Conservation (phyloP, 2,797 vertebrate genomes). For the Tarsius wallacei region DNA sequence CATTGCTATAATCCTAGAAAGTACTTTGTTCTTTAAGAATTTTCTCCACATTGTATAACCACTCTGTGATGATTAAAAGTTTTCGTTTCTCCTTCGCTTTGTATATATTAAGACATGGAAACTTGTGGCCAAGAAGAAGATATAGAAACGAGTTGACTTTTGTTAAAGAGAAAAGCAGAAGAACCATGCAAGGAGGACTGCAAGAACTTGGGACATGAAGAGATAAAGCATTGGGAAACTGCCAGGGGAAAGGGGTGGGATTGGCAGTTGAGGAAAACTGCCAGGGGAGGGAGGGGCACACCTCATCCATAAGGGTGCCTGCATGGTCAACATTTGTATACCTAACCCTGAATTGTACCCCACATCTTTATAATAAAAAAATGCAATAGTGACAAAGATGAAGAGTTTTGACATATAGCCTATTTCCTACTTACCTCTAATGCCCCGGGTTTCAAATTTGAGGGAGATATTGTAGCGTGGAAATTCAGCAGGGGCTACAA, state of each 20-base stretch:
- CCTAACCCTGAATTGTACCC: too few relatives aligned
- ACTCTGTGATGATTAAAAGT: background rate
- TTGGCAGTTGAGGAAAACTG: too few relatives aligned
- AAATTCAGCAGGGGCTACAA: background rate
- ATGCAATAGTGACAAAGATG: background rate
- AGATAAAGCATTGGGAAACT: background rate
- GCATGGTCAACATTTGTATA: too few relatives aligned
- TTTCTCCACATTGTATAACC: background rate
- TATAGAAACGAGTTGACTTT: background rate
- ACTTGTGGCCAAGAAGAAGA: background rate
- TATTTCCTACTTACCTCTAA: background rate
- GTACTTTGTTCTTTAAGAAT: background rate
- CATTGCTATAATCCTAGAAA: background rate
- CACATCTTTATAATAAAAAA: background rate
- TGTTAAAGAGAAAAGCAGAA: background rate
- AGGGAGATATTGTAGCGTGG: background rate
- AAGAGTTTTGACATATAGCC: background rate
- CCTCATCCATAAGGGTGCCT: too few relatives aligned
- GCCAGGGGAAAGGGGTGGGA: too few relatives aligned
- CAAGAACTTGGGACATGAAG: background rate
- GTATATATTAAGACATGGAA: accelerated
- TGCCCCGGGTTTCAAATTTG: background rate
- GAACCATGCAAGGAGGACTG: background rate
- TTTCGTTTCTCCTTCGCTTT: background rate
- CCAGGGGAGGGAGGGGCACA: too few relatives aligned